Base-by-base conservation (phyloP, 2,797 vertebrate genomes). In the Catostomus latipinnis region DNA sequence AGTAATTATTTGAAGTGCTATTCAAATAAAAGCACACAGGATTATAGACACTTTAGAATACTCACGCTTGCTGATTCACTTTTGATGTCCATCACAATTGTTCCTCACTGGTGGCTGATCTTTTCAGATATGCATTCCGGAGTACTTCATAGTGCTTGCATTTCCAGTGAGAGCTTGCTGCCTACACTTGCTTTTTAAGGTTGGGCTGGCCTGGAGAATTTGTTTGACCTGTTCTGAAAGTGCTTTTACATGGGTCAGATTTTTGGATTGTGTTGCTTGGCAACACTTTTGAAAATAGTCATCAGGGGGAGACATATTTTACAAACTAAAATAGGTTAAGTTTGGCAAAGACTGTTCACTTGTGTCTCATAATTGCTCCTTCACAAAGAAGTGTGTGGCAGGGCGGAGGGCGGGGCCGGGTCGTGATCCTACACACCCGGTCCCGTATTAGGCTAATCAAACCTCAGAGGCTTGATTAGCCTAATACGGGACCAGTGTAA, bases 41-140 rank as follows among this genome's bases (percentile, higher is more conserved):
- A 89, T 88, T 90, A 90, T 88, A 86, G 88, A 89, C 89, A 86
- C 85, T 91, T 92, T 91, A 90, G 85, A 90, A 87, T 83, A 86
- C 86, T 85, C 88, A 49, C 80, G 69, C 78, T 84, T 71, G 83
- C 79, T 90, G 88, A 90, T 90, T 86, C 86, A 74, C 83, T 89
- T 85, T 78, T 63, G 78, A 84, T 88, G 81, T 85, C 86, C 82
- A 89, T 88, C 86, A 82, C 80, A 16, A 69, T 82, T 85, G 87
- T 91, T 91, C 84, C 86, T 80, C 71, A 82, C 87, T 76, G 81
- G 69, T 88, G 86, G 86, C 87, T 86, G 75, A 78, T 71, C 57
- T 63, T 80, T 80, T 60, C 61, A 60, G 56, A 80, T 16, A 61
- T 61, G 53, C 71, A 61, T 22, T 43, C 63, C 34, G 62, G 14